Evolutionary conservation across 2,888 invertebrate genomes (phyloP).

Genomic region (Drosophila tanythrix): DNA sequence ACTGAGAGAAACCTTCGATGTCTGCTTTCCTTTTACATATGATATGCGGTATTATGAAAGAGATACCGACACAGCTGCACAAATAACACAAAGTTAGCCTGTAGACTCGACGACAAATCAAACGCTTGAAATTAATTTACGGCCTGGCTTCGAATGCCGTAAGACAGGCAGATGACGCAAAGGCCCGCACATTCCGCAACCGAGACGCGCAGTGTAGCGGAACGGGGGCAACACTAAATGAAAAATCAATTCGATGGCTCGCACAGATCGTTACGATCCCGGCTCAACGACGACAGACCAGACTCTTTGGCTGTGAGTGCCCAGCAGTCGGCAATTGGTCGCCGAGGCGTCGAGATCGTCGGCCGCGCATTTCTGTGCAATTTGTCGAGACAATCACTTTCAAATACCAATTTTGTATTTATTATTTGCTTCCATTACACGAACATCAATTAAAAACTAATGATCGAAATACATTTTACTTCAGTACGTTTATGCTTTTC

Average conservation of each 20-base stretch:
- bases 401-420: background rate
- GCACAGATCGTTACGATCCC: constrained; percentile 54
- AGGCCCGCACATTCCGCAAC: constrained; percentile 24
- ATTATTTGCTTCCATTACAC: constrained; percentile 12
- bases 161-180: constrained; percentile 6
- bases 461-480: constrained; percentile 2
- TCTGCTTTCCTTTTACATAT: background rate
- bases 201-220: constrained; percentile 49
- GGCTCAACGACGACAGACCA: constrained; percentile 27
- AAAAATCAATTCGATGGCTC: constrained; percentile 72
- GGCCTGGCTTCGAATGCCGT: constrained; percentile 25
- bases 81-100: constrained; percentile 34
- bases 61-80: constrained; percentile 12
- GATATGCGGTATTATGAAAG: constrained; percentile 36
- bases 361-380: background rate
- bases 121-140: constrained; percentile 65
- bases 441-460: constrained; percentile 4
- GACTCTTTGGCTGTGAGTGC: constrained; percentile 44
- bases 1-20: constrained; percentile 55
- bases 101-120: constrained; percentile 49
- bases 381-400: background rate
- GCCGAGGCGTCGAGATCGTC: constrained; percentile 47
- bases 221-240: constrained; percentile 53
- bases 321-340: constrained; percentile 61
- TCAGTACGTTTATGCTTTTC: constrained; percentile 1